Conservation (phyloP, 2,888 invertebrate genomes). For the Xanthorhoe spadicearia region DNA sequence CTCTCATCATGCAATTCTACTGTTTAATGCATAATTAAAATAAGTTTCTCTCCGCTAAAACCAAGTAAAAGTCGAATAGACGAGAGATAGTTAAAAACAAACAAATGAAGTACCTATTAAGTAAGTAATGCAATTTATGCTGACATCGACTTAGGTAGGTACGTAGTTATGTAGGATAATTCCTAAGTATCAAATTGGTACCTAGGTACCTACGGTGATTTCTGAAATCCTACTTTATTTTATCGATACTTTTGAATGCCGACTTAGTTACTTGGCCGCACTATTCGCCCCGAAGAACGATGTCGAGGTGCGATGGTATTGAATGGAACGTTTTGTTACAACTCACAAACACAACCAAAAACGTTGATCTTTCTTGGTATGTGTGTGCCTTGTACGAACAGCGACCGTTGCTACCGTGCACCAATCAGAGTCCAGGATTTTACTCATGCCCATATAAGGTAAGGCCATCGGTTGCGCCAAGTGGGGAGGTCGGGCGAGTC, state of each 20-base stretch:
- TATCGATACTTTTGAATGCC: slow-evolving; percentile 35
- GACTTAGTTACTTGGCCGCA: slow-evolving; percentile 49
- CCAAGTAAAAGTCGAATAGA: slow-evolving; percentile 3
- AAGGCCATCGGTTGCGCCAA: slow-evolving; percentile 86
- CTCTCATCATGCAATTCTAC: slow-evolving; percentile 30
- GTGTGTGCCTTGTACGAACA: slow-evolving; percentile 67
- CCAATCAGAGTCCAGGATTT: slow-evolving; percentile 88
- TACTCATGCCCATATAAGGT: slow-evolving; percentile 94
- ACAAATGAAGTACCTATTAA: background rate
- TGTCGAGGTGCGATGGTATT: slow-evolving; percentile 48
- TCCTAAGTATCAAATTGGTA: no score
- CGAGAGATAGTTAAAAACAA: background rate
- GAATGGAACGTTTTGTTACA: slow-evolving; percentile 68
- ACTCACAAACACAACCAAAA: slow-evolving; percentile 58
- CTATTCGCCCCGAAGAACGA: slow-evolving; percentile 43
- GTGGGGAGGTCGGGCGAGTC: slow-evolving; percentile 80
- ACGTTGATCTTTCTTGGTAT: slow-evolving; percentile 47
- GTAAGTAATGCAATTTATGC: background rate
- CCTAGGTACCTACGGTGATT: background rate
- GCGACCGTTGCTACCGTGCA: slow-evolving; percentile 79
- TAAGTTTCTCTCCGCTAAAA: slow-evolving; percentile 37
- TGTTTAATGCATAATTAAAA: slow-evolving; percentile 37
- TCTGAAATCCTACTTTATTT: background rate
- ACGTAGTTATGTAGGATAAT: no score
- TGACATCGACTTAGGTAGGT: background rate